Conservation (phyloP, 2,888 invertebrate genomes). For the Taenaris catops region DNA sequence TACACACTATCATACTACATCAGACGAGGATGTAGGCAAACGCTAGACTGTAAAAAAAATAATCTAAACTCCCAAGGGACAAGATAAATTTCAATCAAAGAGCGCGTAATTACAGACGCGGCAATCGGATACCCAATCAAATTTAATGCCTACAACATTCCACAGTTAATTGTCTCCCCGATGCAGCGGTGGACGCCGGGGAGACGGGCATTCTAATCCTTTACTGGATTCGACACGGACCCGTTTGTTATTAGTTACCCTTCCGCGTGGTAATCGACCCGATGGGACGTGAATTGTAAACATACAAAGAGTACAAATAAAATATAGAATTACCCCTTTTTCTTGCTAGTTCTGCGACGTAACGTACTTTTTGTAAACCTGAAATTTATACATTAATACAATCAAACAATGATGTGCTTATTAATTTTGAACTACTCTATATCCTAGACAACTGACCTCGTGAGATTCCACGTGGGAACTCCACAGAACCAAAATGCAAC, state of each 20-base stretch:
- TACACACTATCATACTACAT: too few species aligned
- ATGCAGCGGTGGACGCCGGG: conserved; percentile 23
- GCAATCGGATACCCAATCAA: conserved; percentile 31
- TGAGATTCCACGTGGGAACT: too few species aligned
- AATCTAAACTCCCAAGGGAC: conserved; percentile 22
- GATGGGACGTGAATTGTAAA: conserved; percentile 34
- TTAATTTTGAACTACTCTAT: too few species aligned
- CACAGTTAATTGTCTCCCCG: conserved; percentile 36
- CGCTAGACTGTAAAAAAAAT: too few species aligned
- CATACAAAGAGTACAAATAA: conserved; percentile 23
- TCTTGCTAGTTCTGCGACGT: too few species aligned
- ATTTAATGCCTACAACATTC: conserved; percentile 41
- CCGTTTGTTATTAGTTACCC: conserved; percentile 37
- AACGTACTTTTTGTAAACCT: too few species aligned
- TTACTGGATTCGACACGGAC: conserved; percentile 39
- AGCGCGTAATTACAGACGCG: conserved; percentile 35
- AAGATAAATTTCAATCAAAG: conserved; percentile 38
- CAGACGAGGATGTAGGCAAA: too few species aligned
- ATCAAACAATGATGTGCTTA: too few species aligned
- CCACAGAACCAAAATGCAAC: too few species aligned
- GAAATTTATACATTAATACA: too few species aligned
- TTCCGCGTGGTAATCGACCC: conserved; percentile 38
- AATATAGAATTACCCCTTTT: too few species aligned
- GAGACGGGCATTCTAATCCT: conserved; percentile 29
- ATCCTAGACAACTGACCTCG: too few species aligned